Conservation (phyloP, 2,888 invertebrate species). For the Zeuzera pyrina region DNA sequence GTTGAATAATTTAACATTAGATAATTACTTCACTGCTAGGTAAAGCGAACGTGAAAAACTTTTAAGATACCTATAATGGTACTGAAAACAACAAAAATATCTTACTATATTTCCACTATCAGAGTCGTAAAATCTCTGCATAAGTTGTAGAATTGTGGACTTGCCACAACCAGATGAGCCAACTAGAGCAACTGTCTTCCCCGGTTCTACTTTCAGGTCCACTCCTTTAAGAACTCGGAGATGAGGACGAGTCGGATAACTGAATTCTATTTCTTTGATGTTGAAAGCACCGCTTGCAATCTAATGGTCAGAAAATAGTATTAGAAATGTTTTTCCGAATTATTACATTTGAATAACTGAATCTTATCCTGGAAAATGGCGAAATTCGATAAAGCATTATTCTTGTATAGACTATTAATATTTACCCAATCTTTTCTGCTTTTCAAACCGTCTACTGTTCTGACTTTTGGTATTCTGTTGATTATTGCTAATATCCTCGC, state of each 20-base stretch:
- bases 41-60: no score
- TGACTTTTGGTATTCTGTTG: slow-evolving; percentile 42
- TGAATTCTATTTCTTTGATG: slow-evolving; percentile 80
- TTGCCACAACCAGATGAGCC: slow-evolving; percentile 86
- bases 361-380: no score
- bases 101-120: slow-evolving; percentile 70
- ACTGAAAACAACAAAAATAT: slow-evolving; percentile 15
- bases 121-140: slow-evolving; percentile 87
- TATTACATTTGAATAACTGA: no score
- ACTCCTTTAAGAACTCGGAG: slow-evolving; percentile 80
- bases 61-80: no score
- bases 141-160: slow-evolving; percentile 83
- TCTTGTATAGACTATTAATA: not conserved
- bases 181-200: slow-evolving; percentile 83
- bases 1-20: no score
- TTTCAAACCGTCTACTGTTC: slow-evolving; percentile 38
- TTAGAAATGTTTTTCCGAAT: no score
- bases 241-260: slow-evolving; percentile 85
- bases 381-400: no score
- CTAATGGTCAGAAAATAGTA: no score
- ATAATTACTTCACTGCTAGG: no score
- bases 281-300: slow-evolving; percentile 77
- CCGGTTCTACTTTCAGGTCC: slow-evolving; percentile 76
- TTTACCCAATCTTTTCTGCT: slow-evolving; percentile 54
- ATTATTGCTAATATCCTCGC: slow-evolving; percentile 48